These are phyloP conservation scores for Antheraea yamamai DNA, from an alignment of 2,888 invertebrate genomes.

Conservation along the genomic window DNA sequence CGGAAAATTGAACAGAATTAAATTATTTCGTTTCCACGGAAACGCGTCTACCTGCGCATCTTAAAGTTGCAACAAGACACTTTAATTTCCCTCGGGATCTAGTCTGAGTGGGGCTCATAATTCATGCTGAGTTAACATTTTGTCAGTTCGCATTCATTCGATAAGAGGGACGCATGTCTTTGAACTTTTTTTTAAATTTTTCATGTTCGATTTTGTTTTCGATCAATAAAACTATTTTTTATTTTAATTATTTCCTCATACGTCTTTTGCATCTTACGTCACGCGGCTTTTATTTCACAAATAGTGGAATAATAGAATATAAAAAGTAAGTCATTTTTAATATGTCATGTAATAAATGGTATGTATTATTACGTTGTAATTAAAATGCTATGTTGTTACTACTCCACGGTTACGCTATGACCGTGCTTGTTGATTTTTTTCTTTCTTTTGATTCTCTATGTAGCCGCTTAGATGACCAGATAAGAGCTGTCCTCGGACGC, in stretches of 20 bases:
- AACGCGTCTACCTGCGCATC: slow-evolving; percentile 68
- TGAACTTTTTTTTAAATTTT: slow-evolving; percentile 59
- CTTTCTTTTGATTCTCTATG: no score
- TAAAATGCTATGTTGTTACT: no score
- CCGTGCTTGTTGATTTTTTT: no score
- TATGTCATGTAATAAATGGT: no score
- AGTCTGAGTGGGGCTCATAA: slow-evolving; percentile 69
- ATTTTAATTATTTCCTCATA: background rate
- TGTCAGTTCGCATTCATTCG: slow-evolving; percentile 77
- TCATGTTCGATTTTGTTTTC: slow-evolving; percentile 30
- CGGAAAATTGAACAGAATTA: slow-evolving; percentile 52
- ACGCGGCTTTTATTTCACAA: no score
- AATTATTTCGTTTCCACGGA: slow-evolving; percentile 63
- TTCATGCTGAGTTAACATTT: slow-evolving; percentile 79
- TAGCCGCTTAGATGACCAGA: no score
- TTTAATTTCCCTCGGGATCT: slow-evolving; percentile 76
- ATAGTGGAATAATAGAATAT: no score
- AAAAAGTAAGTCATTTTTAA: no score
- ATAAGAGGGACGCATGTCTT: slow-evolving; percentile 59
- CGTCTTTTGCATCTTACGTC: no score
- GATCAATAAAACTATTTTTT: background rate
- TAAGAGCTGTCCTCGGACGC: no score
- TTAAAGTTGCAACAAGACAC: slow-evolving; percentile 79
- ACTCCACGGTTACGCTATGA: no score
- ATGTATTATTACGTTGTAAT: no score